These are phyloP conservation scores for Agapornis canus DNA, from an alignment of 2,797 vertebrate genomes.

Conservation along the genomic window DNA sequence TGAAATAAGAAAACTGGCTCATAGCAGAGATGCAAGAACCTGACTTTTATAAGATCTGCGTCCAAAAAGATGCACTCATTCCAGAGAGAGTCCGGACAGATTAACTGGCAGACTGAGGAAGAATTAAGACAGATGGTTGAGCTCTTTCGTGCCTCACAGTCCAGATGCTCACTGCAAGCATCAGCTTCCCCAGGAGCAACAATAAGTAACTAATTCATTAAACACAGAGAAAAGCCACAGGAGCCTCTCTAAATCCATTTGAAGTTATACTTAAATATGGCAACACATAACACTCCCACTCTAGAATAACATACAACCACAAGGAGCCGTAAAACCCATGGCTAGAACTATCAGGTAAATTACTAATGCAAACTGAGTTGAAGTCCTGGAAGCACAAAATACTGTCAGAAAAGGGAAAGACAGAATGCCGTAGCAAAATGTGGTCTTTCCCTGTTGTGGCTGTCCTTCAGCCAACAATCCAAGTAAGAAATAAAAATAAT, in stretches of 20 bases:
- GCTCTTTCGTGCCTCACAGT: not conserved
- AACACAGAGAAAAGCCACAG: not conserved
- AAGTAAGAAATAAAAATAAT: not conserved
- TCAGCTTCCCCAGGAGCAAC: conserved; percentile 1
- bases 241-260: not conserved
- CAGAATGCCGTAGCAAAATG: not conserved
- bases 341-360: not conserved
- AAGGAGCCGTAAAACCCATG: not conserved
- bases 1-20: not conserved
- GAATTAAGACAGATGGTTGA: conserved; percentile 34
- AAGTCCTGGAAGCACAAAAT: not conserved
- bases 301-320: not conserved
- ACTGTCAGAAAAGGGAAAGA: not conserved
- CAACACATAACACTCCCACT: not conserved
- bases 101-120: not conserved
- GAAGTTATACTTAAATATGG: conserved; percentile 6
- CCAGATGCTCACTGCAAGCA: conserved; percentile 31
- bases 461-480: not conserved
- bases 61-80: not conserved
- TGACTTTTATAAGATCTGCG: not conserved
- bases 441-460: not conserved
- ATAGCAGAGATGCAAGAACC: not conserved
- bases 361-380: not conserved
- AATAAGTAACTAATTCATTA: conserved; percentile 1
- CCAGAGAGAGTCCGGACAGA: not conserved